Evolutionary conservation across 2,888 invertebrate species (phyloP).

Genomic region (Amphipoea lucens): DNA sequence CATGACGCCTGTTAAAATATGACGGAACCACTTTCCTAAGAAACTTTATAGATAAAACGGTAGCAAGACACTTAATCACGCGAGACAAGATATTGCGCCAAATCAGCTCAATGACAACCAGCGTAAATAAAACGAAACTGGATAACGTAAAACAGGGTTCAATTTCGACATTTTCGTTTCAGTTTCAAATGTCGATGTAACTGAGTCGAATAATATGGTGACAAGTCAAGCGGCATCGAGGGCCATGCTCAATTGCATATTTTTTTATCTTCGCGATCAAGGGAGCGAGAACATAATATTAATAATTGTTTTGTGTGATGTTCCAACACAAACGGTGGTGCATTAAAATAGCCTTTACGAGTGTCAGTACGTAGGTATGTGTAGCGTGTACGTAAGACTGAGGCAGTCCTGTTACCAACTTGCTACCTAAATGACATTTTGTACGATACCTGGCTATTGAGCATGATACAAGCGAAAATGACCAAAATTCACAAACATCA

Average conservation of each 20-base stretch:
- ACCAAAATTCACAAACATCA: neutral
- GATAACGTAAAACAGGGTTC: slow-evolving; percentile 38
- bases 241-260: slow-evolving; percentile 23
- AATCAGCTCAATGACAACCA: slow-evolving; percentile 19
- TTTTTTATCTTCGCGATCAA: slow-evolving; percentile 6
- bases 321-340: neutral
- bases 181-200: slow-evolving; percentile 50
- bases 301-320: slow-evolving; percentile 14
- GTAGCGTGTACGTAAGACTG: neutral
- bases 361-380: neutral
- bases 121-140: slow-evolving; percentile 34
- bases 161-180: slow-evolving; percentile 14
- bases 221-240: slow-evolving; percentile 23
- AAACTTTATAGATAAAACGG: slow-evolving; percentile 9
- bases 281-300: neutral
- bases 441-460: neutral
- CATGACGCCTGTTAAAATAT: neutral
- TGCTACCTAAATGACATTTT: neutral
- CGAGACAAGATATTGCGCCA: slow-evolving; percentile 15
- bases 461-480: neutral
- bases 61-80: slow-evolving; percentile 21
- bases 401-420: neutral
- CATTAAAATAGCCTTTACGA: neutral
- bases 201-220: slow-evolving; percentile 21
- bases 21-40: neutral